Evolutionary conservation across 2,888 invertebrate species (phyloP).

Genomic region (Pseudococcus jackbeardsleyi): DNA sequence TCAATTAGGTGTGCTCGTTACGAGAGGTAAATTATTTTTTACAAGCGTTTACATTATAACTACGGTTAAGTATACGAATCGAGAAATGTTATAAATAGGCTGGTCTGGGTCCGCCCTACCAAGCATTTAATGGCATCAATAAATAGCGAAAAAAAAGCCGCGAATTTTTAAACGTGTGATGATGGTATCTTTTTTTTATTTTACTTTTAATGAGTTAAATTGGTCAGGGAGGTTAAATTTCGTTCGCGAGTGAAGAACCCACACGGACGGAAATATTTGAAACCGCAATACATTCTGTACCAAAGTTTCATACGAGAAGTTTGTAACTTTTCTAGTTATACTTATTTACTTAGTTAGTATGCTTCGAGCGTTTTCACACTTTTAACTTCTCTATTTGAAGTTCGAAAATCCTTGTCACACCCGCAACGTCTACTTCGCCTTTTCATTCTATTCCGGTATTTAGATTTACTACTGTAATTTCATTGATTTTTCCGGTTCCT

Average conservation of each 20-base stretch:
- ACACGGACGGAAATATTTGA: slow-evolving; percentile 55
- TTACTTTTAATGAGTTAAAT: slow-evolving; percentile 50
- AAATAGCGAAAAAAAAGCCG: neutral
- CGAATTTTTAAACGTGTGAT: slow-evolving; percentile 17
- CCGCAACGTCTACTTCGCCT: slow-evolving; percentile 23
- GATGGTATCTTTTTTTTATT: slow-evolving; percentile 32
- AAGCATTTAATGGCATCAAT: neutral
- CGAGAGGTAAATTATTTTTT: slow-evolving; percentile 22
- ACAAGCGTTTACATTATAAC: neutral
- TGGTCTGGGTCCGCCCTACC: neutral
- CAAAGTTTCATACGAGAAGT: slow-evolving; percentile 54
- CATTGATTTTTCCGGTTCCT: slow-evolving; percentile 57
- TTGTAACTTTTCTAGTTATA: slow-evolving; percentile 61
- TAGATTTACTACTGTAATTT: slow-evolving; percentile 58
- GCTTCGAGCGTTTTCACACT: slow-evolving; percentile 60
- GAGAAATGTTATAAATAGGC: neutral
- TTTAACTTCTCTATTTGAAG: slow-evolving; percentile 61
- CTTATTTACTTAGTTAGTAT: slow-evolving; percentile 61
- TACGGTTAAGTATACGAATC: too few relatives aligned
- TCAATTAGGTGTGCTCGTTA: neutral
- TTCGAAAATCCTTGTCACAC: slow-evolving; percentile 45
- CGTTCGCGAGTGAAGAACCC: slow-evolving; percentile 49
- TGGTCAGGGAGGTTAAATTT: slow-evolving; percentile 49
- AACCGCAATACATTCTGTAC: slow-evolving; percentile 57
- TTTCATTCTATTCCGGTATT: slow-evolving; percentile 50